Evolutionary conservation across 2,113 vertebrate genomes (phyloP).

Genomic region (Artemisiospiza belli): DNA sequence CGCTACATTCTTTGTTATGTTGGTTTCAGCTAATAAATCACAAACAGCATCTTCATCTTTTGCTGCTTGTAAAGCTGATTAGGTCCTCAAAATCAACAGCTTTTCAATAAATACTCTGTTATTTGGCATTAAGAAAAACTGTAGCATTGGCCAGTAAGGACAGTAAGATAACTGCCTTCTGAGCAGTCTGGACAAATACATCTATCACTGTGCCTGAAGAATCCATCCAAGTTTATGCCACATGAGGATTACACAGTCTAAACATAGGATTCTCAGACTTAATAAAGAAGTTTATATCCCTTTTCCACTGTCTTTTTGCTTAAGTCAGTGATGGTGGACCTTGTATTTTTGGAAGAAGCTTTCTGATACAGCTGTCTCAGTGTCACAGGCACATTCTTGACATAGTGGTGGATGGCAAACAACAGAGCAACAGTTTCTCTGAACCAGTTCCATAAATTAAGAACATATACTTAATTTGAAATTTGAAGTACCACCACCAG

Average conservation of each 20-base stretch:
- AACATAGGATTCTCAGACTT: background rate
- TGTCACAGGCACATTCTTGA: background rate
- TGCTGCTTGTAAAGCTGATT: background rate
- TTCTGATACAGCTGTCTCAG: background rate
- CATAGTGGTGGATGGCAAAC: background rate
- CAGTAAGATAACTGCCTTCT: background rate
- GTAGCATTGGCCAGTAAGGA: background rate
- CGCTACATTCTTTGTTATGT: background rate
- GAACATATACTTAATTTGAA: background rate
- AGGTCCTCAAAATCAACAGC: background rate
- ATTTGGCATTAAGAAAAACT: slow-evolving; percentile 16
- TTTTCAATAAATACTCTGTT: background rate
- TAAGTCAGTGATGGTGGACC: background rate
- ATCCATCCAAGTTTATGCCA: background rate
- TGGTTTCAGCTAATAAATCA: background rate
- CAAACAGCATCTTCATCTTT: background rate
- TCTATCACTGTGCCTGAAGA: background rate
- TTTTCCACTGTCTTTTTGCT: background rate
- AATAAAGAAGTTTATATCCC: background rate
- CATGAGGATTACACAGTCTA: background rate
- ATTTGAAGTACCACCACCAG: background rate
- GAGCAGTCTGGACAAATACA: background rate
- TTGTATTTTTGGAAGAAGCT: background rate
- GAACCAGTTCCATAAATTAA: background rate
- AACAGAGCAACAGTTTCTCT: background rate